A percentile compares a stretch with the other conserved stretches of the same genome.
Evolutionary conservation across 2,797 vertebrate genomes (phyloP).

Genomic region (Pogonophryne albipinna): DNA sequence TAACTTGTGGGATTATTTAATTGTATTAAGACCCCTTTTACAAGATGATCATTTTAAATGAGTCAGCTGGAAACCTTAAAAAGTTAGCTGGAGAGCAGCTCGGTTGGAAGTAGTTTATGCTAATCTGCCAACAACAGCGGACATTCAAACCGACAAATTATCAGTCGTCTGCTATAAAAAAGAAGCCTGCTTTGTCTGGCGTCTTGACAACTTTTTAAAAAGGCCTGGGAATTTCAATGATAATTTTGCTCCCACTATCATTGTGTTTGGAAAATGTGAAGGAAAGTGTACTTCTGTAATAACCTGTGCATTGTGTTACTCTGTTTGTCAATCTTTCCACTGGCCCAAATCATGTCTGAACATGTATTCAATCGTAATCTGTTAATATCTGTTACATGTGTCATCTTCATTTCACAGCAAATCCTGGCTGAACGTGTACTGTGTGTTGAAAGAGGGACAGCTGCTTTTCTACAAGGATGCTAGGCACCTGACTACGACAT

Average conservation of each 20-base stretch:
- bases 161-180: background rate
- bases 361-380: background rate
- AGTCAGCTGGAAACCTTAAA: background rate
- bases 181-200: no score
- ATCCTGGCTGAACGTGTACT: constrained; percentile 94
- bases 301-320: background rate
- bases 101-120: no score
- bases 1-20: background rate
- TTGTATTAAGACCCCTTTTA: background rate
- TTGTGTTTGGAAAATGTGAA: background rate
- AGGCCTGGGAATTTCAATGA: background rate
- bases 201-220: background rate
- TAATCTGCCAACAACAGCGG: background rate
- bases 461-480: constrained; percentile 93
- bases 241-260: background rate
- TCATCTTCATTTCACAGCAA: constrained; percentile 76
- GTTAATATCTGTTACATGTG: background rate
- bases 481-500: constrained; percentile 86
- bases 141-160: background rate
- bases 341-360: background rate
- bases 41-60: background rate
- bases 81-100: no score
- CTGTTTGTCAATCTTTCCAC: background rate
- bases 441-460: constrained; percentile 89
- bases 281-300: background rate